These are phyloP conservation scores for Mionectes macconnelli DNA, from an alignment of 2,113 vertebrate genomes.

Conservation along the genomic window DNA sequence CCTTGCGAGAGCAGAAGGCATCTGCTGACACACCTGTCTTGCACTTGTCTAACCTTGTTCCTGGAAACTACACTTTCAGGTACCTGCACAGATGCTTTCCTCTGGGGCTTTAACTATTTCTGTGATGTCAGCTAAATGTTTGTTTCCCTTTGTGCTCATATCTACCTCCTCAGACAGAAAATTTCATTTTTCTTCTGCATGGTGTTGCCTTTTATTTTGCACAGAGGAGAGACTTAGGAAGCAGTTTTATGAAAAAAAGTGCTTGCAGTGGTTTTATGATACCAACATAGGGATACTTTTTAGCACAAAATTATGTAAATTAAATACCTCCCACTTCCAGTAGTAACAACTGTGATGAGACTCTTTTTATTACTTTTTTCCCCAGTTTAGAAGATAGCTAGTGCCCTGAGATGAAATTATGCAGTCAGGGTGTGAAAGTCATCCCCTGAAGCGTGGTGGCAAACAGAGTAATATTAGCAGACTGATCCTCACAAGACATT, in stretches of 20 bases:
- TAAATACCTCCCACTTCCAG: background rate
- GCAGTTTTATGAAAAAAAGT: background rate
- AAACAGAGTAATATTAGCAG: background rate
- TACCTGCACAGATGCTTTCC: constrained; percentile 11
- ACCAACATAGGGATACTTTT: background rate
- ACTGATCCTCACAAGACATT: background rate
- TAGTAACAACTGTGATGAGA: background rate
- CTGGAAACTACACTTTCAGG: constrained; percentile 85
- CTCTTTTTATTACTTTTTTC: background rate
- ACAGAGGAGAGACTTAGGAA: background rate
- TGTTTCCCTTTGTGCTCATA: background rate
- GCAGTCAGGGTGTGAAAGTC: background rate
- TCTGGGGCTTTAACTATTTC: background rate
- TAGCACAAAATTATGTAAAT: background rate
- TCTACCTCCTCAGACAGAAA: background rate
- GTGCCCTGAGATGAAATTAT: background rate
- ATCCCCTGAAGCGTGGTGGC: background rate
- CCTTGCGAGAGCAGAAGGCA: constrained; percentile 64
- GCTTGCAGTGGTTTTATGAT: background rate
- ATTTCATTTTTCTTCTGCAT: background rate
- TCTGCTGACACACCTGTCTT: constrained; percentile 72
- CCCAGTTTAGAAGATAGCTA: background rate
- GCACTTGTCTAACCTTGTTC: constrained; percentile 69
- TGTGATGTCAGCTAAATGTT: background rate
- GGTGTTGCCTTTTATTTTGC: background rate